Base-by-base conservation (phyloP, 2,797 vertebrate species). In the Hydrophis major region DNA sequence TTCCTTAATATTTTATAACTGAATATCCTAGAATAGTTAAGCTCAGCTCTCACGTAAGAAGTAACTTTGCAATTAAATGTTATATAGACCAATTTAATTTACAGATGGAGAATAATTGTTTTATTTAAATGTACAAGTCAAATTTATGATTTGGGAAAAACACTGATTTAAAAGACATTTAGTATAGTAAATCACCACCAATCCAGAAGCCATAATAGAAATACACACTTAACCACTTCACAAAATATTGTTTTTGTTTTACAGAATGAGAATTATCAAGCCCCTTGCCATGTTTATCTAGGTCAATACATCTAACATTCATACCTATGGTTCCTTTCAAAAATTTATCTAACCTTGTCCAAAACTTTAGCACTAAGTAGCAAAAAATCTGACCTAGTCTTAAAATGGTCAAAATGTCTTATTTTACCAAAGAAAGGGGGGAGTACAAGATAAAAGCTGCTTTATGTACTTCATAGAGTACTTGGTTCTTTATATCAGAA, bases 361-460 rank as follows among this genome's bases (percentile, higher is more conserved):
- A 89, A 92, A 93, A 89, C 37, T 57, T 57, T 50, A 22, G 37
- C 92, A 61, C 94, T 92, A 89, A 28, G 16, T 28, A 90, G 92
- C 2, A 89, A 25, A 89, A 25, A 89, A 88, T 22, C n/a, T 69
- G 18, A 18, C 32, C 87, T 14, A 25, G 89, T 92, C 94, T 94
- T 86, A 86, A 95, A 53, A 83, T 20, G 20, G 78, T 86, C 32
- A 47, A 4, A 1, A 60, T 61, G 25, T 27, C 28, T 90, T 86
- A 37, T 5, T 10, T 56, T 25, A 87, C 7, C 37, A 56, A 74
- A 42, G 91, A 12, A 27, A 86, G 27, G 59, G 91, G 88, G 32
- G 25, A 91, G 4, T 91, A 91, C 25, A 94, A 93, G 87, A 94
- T 57, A 89, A 27, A 94, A 94, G 20, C 78, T 28, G 20, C 90